Base-by-base conservation (phyloP, 2,888 invertebrate species). In the Lasius fuliginosus region DNA sequence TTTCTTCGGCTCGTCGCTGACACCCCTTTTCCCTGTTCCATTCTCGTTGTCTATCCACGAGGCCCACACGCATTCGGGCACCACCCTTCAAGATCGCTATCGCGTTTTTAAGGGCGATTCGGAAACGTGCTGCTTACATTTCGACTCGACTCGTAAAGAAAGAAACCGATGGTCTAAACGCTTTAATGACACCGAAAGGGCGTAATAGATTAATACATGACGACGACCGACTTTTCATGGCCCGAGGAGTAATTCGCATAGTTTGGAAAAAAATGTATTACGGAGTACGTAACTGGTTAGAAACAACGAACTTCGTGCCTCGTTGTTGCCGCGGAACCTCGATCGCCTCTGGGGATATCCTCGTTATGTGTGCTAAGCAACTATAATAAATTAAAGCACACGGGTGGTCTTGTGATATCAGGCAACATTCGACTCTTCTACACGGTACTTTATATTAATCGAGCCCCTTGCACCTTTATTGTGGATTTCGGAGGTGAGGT, bases 351-450 rank as follows among this genome's bases (percentile, higher is more conserved):
- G 60, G 71, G 82, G 58, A 87, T 53, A 53, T 84, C 83, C 81
- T 88, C 88, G 82, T 23, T 23, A 0, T 23, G 23, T 23, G 23
- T 84, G 84, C 84, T 84, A 84, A 84, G 84, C 79, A 85, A 84
- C 81, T 68, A 27, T 83, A 85, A 90, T 90, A 90, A 90, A 90
- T 90, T 89, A 87, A 85, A 88, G 84, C 58, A 81, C 87, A 87
- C 83, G 89, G 90, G 90, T 90, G 90, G 90, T 71, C 86, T 46
- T 68, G 15, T 42, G 36, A 76, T 77, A 65, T 65, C 56, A 36
- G 53, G 46, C 56, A 67, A 74, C 68, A 65, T 83, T 84, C 81
- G 81, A 82, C 82, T 88, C 84, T 88, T 77, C 68, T 83, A 62
- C 82, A 75, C 69, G 58, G 36, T 62, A n/a, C 58, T 84, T 86